These are phyloP conservation scores for Paedocypris sp. DNA, from an alignment of 2,113 vertebrate species.

Conservation along the genomic window DNA sequence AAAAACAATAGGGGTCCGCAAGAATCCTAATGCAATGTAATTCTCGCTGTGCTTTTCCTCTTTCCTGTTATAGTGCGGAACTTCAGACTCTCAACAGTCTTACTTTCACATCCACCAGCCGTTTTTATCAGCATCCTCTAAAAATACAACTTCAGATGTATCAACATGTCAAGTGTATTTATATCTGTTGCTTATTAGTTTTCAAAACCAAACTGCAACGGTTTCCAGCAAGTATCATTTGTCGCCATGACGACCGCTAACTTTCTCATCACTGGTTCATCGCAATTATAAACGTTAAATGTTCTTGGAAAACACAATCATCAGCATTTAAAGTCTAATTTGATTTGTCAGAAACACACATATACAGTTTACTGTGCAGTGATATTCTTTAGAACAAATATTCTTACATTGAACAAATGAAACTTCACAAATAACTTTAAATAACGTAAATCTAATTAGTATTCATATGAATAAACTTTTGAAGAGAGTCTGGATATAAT, in stretches of 20 bases:
- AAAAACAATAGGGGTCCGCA: constrained; percentile 17
- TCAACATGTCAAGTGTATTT: constrained; percentile 5
- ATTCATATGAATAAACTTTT: too few relatives aligned
- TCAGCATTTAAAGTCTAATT: too few relatives aligned
- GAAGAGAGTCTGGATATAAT: too few relatives aligned
- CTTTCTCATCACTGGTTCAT: not conserved
- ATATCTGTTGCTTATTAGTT: not conserved
- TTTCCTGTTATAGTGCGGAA: not conserved
- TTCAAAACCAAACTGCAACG: not conserved
- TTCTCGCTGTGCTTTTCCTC: constrained; percentile 19
- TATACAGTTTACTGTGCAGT: too few relatives aligned
- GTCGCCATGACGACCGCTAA: not conserved
- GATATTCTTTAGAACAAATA: too few relatives aligned
- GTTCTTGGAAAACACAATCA: too few relatives aligned
- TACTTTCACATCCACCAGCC: not conserved
- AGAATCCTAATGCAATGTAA: constrained; percentile 47
- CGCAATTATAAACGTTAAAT: too few relatives aligned
- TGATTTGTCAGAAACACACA: too few relatives aligned
- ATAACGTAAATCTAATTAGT: too few relatives aligned
- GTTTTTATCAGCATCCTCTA: constrained; percentile 5
- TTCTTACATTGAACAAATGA: too few relatives aligned
- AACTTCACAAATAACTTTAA: too few relatives aligned
- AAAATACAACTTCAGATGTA: not conserved
- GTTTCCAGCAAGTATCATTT: not conserved
- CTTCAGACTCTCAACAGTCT: not conserved